Evolutionary conservation across 2,797 vertebrate genomes (phyloP).

Genomic region (Hybognathus amarus): DNA sequence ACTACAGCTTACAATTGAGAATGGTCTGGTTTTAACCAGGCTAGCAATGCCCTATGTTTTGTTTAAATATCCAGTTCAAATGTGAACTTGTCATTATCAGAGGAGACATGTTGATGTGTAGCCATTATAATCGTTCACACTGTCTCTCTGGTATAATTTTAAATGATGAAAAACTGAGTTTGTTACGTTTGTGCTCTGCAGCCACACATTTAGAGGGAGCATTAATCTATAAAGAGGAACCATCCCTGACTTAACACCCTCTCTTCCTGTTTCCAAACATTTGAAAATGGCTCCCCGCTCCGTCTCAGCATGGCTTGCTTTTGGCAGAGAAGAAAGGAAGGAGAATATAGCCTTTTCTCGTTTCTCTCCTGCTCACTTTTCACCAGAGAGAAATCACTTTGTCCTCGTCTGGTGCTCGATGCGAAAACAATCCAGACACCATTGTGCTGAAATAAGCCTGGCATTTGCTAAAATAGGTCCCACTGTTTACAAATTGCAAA

Average conservation of each 20-base stretch:
- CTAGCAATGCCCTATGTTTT: neutral
- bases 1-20: no score
- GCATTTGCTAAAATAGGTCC: constrained; percentile 69
- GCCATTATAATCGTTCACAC: constrained; percentile 24
- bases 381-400: constrained; percentile 60
- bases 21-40: no score
- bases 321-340: constrained; percentile 46
- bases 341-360: constrained; percentile 35
- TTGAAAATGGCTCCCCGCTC: constrained; percentile 40
- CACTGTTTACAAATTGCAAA: constrained; percentile 70
- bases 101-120: constrained; percentile 15
- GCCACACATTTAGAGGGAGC: constrained; percentile 30
- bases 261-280: constrained; percentile 56
- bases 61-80: neutral
- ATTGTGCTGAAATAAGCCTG: constrained; percentile 63
- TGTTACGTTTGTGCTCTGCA: constrained; percentile 19
- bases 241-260: constrained; percentile 48
- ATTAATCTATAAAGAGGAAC: constrained; percentile 43
- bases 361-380: constrained; percentile 58
- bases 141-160: constrained; percentile 5
- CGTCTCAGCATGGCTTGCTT: constrained; percentile 17
- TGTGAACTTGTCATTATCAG: constrained; percentile 24
- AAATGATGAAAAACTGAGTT: constrained; percentile 9
- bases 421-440: constrained; percentile 61
- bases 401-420: constrained; percentile 58